Conservation (phyloP, 2,888 invertebrate genomes). For the Eristalis arbustorum region DNA sequence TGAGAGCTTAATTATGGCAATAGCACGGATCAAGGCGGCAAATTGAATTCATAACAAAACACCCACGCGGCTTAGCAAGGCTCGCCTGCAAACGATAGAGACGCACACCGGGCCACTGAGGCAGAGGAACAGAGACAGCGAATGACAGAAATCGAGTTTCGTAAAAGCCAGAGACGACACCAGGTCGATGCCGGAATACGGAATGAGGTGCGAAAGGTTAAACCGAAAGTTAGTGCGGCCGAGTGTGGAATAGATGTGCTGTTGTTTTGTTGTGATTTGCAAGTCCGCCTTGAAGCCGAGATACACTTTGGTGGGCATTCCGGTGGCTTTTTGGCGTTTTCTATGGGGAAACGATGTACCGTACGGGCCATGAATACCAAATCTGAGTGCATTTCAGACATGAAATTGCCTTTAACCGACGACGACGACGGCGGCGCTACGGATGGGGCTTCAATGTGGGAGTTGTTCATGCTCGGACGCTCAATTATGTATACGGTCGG, state of each 20-base stretch:
- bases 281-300: conserved; percentile 52
- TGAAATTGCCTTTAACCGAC: neutral
- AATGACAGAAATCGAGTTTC: conserved; percentile 15
- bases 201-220: conserved; percentile 55
- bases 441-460: neutral
- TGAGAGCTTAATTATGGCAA: conserved; percentile 19
- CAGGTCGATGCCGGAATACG: conserved; percentile 39
- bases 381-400: neutral
- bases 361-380: conserved; percentile 21
- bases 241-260: conserved; percentile 13
- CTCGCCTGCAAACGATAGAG: neutral
- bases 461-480: neutral
- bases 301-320: conserved; percentile 13
- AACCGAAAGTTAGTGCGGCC: conserved; percentile 28
- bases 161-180: conserved; percentile 8
- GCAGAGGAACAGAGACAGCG: neutral
- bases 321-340: conserved; percentile 15
- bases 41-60: neutral
- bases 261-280: neutral
- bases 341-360: conserved; percentile 28
- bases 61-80: neutral
- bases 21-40: neutral
- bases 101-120: neutral
- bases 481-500: neutral
- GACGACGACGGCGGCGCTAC: neutral